Base-by-base conservation (phyloP, 1,140 invertebrate species). In the Sitobion miscanthi region DNA sequence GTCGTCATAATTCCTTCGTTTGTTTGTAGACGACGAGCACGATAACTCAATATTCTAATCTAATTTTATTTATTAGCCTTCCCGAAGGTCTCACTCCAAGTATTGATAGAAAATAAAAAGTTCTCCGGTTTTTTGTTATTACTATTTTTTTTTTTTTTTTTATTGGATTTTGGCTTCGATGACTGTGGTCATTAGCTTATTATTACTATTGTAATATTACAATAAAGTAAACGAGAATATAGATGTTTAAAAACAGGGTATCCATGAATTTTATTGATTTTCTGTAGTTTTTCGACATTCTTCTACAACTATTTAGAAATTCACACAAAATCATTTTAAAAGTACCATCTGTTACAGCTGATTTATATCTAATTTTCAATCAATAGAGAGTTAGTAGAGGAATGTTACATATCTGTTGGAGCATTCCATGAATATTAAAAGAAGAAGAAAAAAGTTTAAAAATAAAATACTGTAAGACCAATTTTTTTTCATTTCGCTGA, bases 241-340 rank as follows among this genome's bases (percentile, higher is more conserved):
- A 30, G 62, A 69, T 30, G 9, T 14, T 62, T 62, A 30, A 30
- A 30, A 62, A 69, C 11, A 14, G 3, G 9, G 62, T n/a, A 11
- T 11, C 9, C 3, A 69, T 3, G 30, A 69, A 77, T 77, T 3
- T n/a, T n/a, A 77, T n/a, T 77, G n/a, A 77, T n/a, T 77, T n/a
- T 77, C 14, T 77, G 30, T 77, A 77, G 30, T 77, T 77, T 69
- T 77, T 77, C 14, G 5, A n/a, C 14, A n/a, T 77, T 77, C 30
- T 77, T 77, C n/a, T n/a, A 77, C 11, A 77, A 77, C 62, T n/a
- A 77, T 77, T 35, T n/a, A n/a, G 4, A n/a, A n/a, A 77, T 35
- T 77, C 62, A n/a, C 14, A 69, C n/a, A n/a, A 77, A 77, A 69
- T 69, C n/a, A 69, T n/a, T 77, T 77, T 77, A 77, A 77, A 77